Evolutionary conservation across 2,888 invertebrate species (phyloP), one percentile per base, ranked within the genome.

Genomic region (Adelphocoris suturalis): DNA sequence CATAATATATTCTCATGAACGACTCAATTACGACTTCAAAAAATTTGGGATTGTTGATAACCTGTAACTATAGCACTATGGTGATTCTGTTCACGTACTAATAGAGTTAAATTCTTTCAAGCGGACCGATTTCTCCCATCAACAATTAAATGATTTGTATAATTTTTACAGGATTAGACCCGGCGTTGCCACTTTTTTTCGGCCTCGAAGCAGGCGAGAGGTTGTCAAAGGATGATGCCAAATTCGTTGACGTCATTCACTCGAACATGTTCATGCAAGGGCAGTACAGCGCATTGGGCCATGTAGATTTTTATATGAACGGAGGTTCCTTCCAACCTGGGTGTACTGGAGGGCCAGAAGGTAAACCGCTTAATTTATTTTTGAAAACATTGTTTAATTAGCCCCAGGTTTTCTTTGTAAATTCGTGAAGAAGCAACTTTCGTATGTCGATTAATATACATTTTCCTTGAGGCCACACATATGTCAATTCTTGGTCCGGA

Each of bases 121-220:
- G n/a, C n/a, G n/a, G n/a, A n/a, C n/a, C n/a, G n/a, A n/a, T n/a
- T n/a, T n/a, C n/a, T n/a, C n/a, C n/a, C n/a, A n/a, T n/a, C n/a
- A n/a, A n/a, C n/a, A n/a, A n/a, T n/a, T n/a, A n/a, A n/a, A n/a
- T n/a, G n/a, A n/a, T n/a, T n/a, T n/a, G n/a, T n/a, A n/a, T n/a
- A n/a, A n/a, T n/a, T n/a, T n/a, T n/a, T 37, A 4, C 47, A 95
- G 97, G 97, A 55, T 93, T 98, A 88, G 97, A 98, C 93, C 97
- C 97, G 0, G 97, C 97, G 0, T 95, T 96, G 92, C 97, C 97
- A 0, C 94, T 96, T 0, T 97, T 96, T 93, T 95, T 95, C 94
- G 94, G 5, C 92, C 93, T 90, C 92, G 92, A 48, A 93, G 94
- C 61, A 14, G 75, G 88, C 0, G 89, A 92, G 46, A 96, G 96